Evolutionary conservation across 30 jellyfish, hydroid and myxozoan genomes (phyloP).

Genomic region (Aurelia sp.): DNA sequence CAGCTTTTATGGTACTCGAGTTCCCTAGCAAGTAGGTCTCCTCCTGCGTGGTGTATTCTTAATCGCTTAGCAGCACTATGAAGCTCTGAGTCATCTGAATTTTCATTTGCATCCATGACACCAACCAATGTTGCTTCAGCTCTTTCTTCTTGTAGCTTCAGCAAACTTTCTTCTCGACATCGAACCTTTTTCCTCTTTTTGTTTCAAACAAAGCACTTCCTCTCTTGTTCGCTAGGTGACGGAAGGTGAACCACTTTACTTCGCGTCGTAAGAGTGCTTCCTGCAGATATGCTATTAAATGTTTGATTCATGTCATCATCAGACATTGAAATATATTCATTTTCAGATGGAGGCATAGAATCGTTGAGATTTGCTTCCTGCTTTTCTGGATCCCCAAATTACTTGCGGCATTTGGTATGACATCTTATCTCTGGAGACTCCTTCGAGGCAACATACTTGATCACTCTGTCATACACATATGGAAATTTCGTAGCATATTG

Average conservation of each 20-base stretch:
- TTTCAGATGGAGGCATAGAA: conserved; percentile 1
- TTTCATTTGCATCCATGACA: conserved; percentile 47
- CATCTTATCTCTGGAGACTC: conserved; percentile 10
- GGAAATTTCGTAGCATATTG: conserved; percentile 40
- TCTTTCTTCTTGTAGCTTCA: conserved; percentile 52
- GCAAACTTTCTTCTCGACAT: conserved; percentile 47
- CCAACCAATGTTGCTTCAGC: conserved; percentile 52
- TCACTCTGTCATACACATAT: conserved; percentile 17
- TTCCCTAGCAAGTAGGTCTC: conserved; percentile 52
- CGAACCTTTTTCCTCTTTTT: neutral
- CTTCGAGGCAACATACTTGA: conserved; percentile 19
- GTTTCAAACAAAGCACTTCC: conserved; percentile 40
- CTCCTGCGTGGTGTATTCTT: conserved; percentile 49
- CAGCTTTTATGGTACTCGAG: conserved; percentile 55
- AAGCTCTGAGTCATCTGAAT: conserved; percentile 53
- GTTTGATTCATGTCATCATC: conserved; percentile 20
- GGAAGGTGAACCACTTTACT: conserved; percentile 45
- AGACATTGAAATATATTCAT: conserved; percentile 7
- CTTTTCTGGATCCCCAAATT: conserved; percentile 23
- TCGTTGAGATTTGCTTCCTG: neutral
- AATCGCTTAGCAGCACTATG: neutral
- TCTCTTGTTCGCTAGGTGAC: conserved; percentile 34
- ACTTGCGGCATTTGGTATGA: conserved; percentile 32
- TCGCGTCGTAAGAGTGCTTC: conserved; percentile 20
- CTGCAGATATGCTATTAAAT: conserved; percentile 43